These are phyloP conservation scores for Hemiscyllium ocellatum DNA, from an alignment of 2,113 vertebrate genomes.

Conservation along the genomic window DNA sequence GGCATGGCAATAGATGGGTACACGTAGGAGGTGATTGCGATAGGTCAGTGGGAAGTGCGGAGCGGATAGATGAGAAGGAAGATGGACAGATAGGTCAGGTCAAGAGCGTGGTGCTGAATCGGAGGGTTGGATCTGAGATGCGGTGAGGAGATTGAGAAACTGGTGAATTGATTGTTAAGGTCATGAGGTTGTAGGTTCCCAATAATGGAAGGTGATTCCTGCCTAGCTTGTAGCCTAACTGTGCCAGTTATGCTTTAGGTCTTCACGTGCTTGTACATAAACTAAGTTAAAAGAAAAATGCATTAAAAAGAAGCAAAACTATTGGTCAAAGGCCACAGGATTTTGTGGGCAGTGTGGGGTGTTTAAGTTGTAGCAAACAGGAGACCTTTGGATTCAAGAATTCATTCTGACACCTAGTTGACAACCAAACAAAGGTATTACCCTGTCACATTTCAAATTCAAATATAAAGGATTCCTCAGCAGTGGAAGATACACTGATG, in stretches of 20 bases:
- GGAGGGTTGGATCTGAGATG: too few species aligned
- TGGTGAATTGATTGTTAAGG: too few species aligned
- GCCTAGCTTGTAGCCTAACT: not conserved
- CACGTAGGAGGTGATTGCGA: too few species aligned
- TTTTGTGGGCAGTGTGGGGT: not conserved
- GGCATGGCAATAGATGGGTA: too few species aligned
- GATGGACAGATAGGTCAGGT: too few species aligned
- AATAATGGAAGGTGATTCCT: not conserved
- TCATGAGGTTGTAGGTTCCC: too few species aligned
- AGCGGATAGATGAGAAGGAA: too few species aligned
- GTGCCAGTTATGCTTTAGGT: not conserved
- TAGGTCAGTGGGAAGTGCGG: too few species aligned
- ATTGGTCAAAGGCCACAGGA: not conserved
- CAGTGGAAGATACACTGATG: not conserved
- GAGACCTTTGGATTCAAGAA: not conserved
- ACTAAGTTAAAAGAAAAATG: not conserved
- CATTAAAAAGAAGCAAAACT: not conserved
- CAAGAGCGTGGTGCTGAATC: too few species aligned
- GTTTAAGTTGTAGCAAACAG: not conserved
- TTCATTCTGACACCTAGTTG: not conserved
- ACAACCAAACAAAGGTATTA: not conserved
- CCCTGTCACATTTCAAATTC: not conserved
- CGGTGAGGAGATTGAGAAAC: too few species aligned
- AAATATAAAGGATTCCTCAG: not conserved
- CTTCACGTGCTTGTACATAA: not conserved